Conservation (phyloP, 2,113 vertebrate species). For the Tyrannus savana region DNA sequence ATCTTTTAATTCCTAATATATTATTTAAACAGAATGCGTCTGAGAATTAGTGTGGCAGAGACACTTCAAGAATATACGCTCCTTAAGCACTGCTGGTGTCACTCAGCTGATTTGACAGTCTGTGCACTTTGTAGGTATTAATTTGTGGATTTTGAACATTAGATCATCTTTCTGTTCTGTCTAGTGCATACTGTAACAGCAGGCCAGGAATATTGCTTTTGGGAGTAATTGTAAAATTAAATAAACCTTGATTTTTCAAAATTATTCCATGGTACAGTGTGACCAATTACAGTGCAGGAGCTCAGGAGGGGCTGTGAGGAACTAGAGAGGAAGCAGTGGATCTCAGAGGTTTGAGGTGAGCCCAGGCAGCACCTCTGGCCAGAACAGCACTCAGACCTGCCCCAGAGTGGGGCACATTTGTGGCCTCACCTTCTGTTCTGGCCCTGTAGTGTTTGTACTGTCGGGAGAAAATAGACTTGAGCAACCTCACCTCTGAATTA, state of each 20-base stretch:
- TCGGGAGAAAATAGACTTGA: not conserved
- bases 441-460: not conserved
- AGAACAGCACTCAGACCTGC: not conserved
- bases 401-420: not conserved
- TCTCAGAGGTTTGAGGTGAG: not conserved
- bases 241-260: not conserved
- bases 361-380: not conserved
- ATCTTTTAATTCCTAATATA: conserved; percentile 1
- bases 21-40: not conserved
- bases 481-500: not conserved
- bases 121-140: not conserved
- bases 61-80: not conserved
- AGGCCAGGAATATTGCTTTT: not conserved
- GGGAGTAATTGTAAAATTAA: not conserved
- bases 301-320: not conserved
- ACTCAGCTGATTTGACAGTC: not conserved
- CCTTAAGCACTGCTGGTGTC: not conserved
- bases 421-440: not conserved
- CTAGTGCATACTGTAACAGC: not conserved
- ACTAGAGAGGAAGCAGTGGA: not conserved
- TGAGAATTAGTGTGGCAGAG: not conserved
- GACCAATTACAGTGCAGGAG: not conserved
- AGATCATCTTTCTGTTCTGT: not conserved
- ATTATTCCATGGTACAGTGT: not conserved
- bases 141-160: not conserved